Evolutionary conservation across 2,888 invertebrate genomes (phyloP).

Genomic region (Hypsopygia costalis): DNA sequence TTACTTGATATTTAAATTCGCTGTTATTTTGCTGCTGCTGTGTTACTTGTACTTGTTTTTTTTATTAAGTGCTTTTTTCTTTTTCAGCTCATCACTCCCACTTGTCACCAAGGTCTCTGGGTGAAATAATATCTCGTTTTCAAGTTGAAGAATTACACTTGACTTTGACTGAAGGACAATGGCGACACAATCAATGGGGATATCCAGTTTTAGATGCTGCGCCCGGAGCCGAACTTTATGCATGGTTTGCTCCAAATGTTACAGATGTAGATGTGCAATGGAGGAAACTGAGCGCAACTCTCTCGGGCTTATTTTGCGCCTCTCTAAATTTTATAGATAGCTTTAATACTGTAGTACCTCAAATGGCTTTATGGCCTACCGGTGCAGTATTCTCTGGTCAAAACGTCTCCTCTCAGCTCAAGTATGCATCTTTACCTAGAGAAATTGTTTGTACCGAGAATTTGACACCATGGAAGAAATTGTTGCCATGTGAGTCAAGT

Average conservation of each 20-base stretch:
- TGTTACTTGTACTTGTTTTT: neutral
- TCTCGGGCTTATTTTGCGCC: slow-evolving; percentile 97
- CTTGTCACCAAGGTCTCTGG: slow-evolving; percentile 92
- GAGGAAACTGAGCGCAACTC: slow-evolving; percentile 92
- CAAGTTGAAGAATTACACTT: slow-evolving; percentile 94
- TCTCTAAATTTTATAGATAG: slow-evolving; percentile 96
- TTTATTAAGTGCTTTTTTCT: slow-evolving; percentile 9
- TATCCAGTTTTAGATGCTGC: slow-evolving; percentile 94
- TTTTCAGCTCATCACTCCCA: slow-evolving; percentile 89
- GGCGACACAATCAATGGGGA: slow-evolving; percentile 97
- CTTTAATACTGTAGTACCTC: slow-evolving; percentile 91
- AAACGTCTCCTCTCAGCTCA: slow-evolving; percentile 77
- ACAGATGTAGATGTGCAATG: slow-evolving; percentile 89
- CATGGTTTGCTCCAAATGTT: slow-evolving; percentile 90
- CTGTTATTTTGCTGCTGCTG: neutral
- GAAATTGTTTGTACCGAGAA: slow-evolving; percentile 99
- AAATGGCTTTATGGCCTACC: slow-evolving; percentile 89
- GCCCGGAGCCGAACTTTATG: slow-evolving; percentile 96
- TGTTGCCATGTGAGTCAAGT: slow-evolving; percentile 96
- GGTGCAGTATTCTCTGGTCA: slow-evolving; percentile 78
- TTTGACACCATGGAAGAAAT: slow-evolving; percentile 98
- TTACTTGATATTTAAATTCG: neutral
- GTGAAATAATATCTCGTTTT: slow-evolving; percentile 92
- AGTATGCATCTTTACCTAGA: slow-evolving; percentile 95
- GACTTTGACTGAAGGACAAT: slow-evolving; percentile 94